These are phyloP conservation scores for Daubentonia madagascariensis DNA, from an alignment of 2,113 vertebrate species.

Conservation along the genomic window DNA sequence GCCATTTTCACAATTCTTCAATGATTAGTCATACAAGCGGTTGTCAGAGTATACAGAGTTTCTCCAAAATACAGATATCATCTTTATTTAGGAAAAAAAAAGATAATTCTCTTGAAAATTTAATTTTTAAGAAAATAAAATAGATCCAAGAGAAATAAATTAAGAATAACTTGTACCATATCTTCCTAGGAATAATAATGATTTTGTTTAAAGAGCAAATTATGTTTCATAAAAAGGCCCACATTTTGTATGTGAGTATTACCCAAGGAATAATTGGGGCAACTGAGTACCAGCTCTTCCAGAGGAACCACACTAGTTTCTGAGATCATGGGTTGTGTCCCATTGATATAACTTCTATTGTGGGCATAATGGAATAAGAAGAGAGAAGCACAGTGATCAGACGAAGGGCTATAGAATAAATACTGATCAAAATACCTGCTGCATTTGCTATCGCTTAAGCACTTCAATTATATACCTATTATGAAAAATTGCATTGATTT, in stretches of 20 bases:
- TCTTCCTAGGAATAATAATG: background rate
- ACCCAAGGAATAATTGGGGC: constrained; percentile 40
- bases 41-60: background rate
- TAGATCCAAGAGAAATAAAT: background rate
- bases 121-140: constrained; percentile 27
- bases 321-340: background rate
- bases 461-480: constrained; percentile 42
- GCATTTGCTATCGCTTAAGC: background rate
- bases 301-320: background rate
- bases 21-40: background rate
- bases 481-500: constrained; percentile 43
- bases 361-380: background rate
- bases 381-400: background rate
- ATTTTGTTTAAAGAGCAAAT: background rate
- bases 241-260: background rate
- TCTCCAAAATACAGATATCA: background rate
- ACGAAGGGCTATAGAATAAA: constrained; percentile 1
- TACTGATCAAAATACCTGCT: constrained; percentile 42
- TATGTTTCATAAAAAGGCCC: background rate
- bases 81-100: background rate
- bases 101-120: background rate
- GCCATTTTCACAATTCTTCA: background rate
- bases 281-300: background rate
- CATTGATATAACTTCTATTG: background rate
- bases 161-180: background rate